A percentile compares a stretch with the other conserved stretches of the same genome.
phyloP scores from a whole-genome alignment of 2,113 vertebrate genomes.

The Bostrychus sinensis region DNA sequence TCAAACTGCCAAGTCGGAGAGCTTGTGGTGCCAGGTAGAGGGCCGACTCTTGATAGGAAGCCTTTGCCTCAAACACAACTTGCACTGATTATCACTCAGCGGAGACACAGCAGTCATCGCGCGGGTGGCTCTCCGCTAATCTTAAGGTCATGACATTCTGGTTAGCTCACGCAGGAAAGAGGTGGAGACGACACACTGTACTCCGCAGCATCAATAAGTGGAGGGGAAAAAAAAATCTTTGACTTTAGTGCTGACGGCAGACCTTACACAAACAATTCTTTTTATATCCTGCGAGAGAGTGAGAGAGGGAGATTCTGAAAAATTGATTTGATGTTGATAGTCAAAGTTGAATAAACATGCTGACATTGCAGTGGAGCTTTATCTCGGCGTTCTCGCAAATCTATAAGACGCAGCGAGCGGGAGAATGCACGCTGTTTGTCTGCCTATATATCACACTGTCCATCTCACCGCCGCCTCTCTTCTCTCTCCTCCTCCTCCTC shows the following conservation, averaged over 20 bases:
- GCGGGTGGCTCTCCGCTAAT: conserved; percentile 22
- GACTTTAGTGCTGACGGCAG: conserved; percentile 61
- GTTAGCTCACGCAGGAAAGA: background rate
- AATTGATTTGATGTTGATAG: conserved; percentile 60
- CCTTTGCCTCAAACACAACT: conserved; percentile 33
- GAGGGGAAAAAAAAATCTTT: conserved; percentile 59
- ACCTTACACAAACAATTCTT: conserved; percentile 58
- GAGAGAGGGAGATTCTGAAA: conserved; percentile 26
- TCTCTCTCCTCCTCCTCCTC: background rate
- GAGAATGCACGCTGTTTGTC: conserved; percentile 16
- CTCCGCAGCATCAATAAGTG: conserved; percentile 37
- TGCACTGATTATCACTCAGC: conserved; percentile 43
- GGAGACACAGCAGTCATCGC: background rate
- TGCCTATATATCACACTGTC: conserved; percentile 23
- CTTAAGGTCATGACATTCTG: conserved; percentile 17
- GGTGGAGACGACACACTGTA: conserved; percentile 12
- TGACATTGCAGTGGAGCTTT: conserved; percentile 42
- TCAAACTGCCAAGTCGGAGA: conserved; percentile 47
- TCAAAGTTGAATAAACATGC: conserved; percentile 59
- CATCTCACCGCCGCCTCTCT: conserved; percentile 14
- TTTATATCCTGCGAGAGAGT: conserved; percentile 37
- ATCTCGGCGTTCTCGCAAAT: conserved; percentile 29
- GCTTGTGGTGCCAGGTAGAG: conserved; percentile 29
- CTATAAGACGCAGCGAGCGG: conserved; percentile 4
- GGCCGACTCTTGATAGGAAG: conserved; percentile 37